These are phyloP conservation scores for Amblyopsis rosae DNA, from an alignment of 2,113 vertebrate genomes.

Conservation along the genomic window DNA sequence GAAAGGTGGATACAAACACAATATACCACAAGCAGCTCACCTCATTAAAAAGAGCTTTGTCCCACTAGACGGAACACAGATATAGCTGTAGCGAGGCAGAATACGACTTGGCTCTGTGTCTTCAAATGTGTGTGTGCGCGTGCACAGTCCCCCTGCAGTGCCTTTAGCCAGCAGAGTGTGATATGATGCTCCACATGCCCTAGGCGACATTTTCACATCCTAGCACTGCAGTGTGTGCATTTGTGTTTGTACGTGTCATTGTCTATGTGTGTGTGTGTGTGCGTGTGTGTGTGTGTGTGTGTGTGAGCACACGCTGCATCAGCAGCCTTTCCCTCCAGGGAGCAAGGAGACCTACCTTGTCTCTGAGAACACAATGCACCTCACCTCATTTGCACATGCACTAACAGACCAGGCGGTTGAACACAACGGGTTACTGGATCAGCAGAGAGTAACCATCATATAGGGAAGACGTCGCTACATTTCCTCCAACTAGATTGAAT, in stretches of 20 bases:
- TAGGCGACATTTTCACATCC: constrained; percentile 39
- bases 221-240: constrained; percentile 33
- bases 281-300: neutral
- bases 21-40: neutral
- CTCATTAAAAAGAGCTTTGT: neutral
- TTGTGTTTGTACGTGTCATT: constrained; percentile 3
- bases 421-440: too few species aligned
- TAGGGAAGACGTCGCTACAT: too few species aligned
- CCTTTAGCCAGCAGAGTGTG: constrained; percentile 42
- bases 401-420: neutral
- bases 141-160: constrained; percentile 22
- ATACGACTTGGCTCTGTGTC: constrained; percentile 15
- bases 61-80: neutral
- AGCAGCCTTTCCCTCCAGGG: constrained; percentile 46
- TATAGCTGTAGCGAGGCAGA: neutral
- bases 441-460: too few species aligned
- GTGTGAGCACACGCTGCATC: constrained; percentile 33
- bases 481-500: too few species aligned
- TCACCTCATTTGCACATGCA: constrained; percentile 6
- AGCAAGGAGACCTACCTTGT: constrained; percentile 17
- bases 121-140: neutral
- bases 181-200: constrained; percentile 42
- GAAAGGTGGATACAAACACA: neutral
- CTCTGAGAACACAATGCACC: constrained; percentile 4
- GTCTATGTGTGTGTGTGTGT: neutral